Percentiles rank a stretch among this genome's conserved stretches.
Conservation (phyloP, 1,140 invertebrate genomes). For the Drosophila nigromelanica region DNA sequence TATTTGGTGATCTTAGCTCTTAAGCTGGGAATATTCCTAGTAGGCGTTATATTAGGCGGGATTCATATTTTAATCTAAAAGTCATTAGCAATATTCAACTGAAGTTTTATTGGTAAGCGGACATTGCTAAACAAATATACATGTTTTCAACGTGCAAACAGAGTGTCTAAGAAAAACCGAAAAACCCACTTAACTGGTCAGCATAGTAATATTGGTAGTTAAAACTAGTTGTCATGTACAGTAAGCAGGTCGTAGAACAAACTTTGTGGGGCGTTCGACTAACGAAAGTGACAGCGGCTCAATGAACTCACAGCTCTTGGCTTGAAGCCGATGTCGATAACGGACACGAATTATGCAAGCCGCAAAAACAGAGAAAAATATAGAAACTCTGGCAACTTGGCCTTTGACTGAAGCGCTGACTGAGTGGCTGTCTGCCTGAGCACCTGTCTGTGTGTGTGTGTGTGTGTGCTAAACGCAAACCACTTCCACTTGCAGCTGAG, state of each 20-base stretch:
- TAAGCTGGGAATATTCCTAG: too few species aligned
- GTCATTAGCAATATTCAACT: too few species aligned
- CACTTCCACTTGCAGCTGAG: constrained; percentile 49
- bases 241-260: constrained; percentile 32
- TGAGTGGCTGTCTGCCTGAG: constrained; percentile 5
- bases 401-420: constrained; percentile 28
- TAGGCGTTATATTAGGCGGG: too few species aligned
- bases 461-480: constrained; percentile 49
- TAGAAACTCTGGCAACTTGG: constrained; percentile 39
- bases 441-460: constrained; percentile 18
- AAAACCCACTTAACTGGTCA: constrained; percentile 49
- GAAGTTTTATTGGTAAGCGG: too few species aligned
- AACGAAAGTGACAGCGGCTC: constrained; percentile 40
- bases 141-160: too few species aligned
- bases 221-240: constrained; percentile 12
- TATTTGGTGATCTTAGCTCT: too few species aligned
- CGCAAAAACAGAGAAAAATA: not conserved
- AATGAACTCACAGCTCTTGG: constrained; percentile 24
- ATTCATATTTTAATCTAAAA: too few species aligned
- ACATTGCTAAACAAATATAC: too few species aligned
- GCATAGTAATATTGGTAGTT: not conserved
- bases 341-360: constrained; percentile 37
- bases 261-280: constrained; percentile 8
- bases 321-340: constrained; percentile 16
- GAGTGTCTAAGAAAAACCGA: too few species aligned